Evolutionary conservation across 2,888 invertebrate species (phyloP).

Genomic region (Dorcus parallelipipedus): DNA sequence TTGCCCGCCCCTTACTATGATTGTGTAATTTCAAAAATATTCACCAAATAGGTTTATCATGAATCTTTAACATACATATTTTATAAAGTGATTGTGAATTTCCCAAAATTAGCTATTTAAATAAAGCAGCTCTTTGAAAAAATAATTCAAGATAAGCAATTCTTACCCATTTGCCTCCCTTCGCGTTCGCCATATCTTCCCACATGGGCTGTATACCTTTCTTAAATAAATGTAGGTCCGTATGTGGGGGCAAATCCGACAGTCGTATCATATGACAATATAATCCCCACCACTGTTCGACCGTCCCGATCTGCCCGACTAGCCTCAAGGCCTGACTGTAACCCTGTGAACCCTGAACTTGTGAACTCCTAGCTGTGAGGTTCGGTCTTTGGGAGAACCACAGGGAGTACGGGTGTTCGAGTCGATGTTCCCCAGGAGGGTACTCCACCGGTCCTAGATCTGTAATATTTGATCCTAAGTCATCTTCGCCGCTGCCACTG

Average conservation of each 20-base stretch:
- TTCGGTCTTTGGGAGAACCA: slow-evolving; percentile 60
- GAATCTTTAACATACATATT: no score
- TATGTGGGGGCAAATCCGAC: slow-evolving; percentile 82
- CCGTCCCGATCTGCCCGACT: slow-evolving; percentile 83
- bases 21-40: no score
- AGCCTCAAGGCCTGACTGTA: slow-evolving; percentile 76
- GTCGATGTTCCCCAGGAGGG: slow-evolving; percentile 82
- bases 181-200: slow-evolving; percentile 96
- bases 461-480: slow-evolving; percentile 48
- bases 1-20: no score
- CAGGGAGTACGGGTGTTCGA: slow-evolving; percentile 91
- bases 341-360: slow-evolving; percentile 55
- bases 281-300: slow-evolving; percentile 97
- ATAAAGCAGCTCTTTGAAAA: no score
- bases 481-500: slow-evolving; percentile 66
- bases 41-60: no score
- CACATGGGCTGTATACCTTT: slow-evolving; percentile 99
- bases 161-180: slow-evolving; percentile 95
- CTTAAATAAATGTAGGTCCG: slow-evolving; percentile 96
- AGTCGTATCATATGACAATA: slow-evolving; percentile 91
- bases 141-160: no score
- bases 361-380: slow-evolving; percentile 31
- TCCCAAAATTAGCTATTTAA: no score
- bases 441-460: slow-evolving; percentile 66
- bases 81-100: no score